These are phyloP conservation scores for Apus apus DNA, from an alignment of 2,113 vertebrate genomes.

Conservation along the genomic window DNA sequence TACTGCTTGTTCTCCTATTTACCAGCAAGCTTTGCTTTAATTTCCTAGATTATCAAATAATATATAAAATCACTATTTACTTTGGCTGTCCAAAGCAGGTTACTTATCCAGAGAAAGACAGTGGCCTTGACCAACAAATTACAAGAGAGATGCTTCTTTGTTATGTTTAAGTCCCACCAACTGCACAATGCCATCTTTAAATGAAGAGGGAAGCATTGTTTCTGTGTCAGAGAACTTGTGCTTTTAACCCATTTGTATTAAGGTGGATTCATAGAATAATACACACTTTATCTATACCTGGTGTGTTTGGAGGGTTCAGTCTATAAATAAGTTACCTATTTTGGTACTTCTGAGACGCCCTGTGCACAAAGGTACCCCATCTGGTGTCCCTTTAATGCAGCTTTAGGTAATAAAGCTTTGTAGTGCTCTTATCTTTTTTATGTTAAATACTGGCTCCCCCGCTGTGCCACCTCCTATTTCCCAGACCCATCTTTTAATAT, in stretches of 20 bases:
- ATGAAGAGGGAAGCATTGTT: neutral
- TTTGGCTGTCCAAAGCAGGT: neutral
- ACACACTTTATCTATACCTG: neutral
- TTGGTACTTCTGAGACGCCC: neutral
- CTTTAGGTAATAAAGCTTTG: neutral
- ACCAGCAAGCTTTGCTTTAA: neutral
- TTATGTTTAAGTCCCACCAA: accelerated
- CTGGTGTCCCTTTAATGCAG: neutral
- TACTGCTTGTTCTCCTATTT: neutral
- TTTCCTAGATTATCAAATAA: neutral
- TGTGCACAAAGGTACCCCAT: neutral
- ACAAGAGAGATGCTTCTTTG: neutral
- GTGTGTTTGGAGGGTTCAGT: neutral
- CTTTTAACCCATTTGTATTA: neutral
- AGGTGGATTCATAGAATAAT: neutral
- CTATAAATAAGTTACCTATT: neutral
- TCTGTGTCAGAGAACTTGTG: neutral
- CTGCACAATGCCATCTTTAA: neutral
- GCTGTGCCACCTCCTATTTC: neutral
- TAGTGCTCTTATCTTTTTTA: neutral
- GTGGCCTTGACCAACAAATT: neutral
- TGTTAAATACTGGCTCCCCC: neutral
- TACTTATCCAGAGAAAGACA: neutral
- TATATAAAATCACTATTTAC: neutral
- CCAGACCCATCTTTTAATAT: neutral